Evolutionary conservation across 1,140 invertebrate genomes (phyloP).

Genomic region (Bradynema listronoti): DNA sequence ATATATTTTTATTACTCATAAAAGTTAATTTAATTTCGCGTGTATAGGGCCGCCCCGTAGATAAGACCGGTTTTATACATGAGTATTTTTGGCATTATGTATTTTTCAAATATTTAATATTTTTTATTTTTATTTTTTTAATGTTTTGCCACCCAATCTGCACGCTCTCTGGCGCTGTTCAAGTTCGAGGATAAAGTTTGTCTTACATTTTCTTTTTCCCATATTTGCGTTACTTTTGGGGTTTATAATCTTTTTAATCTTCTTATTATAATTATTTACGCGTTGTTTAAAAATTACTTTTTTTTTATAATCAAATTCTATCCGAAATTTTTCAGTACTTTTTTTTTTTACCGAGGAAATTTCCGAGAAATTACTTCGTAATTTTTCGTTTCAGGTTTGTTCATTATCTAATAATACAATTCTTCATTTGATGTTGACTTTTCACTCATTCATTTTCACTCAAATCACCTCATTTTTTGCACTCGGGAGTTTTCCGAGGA

Average conservation of each 20-base stretch:
- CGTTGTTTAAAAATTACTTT: too few relatives aligned
- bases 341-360: conserved; percentile 60
- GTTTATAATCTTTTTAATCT: background rate
- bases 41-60: conserved; percentile 75
- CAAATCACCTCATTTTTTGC: too few relatives aligned
- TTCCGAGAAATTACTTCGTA: conserved; percentile 25
- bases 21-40: conserved; percentile 92
- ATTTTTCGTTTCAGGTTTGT: conserved; percentile 41
- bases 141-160: conserved; percentile 77
- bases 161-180: conserved; percentile 77
- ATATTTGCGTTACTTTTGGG: conserved; percentile 67
- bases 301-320: background rate
- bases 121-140: too few relatives aligned
- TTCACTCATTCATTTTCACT: too few relatives aligned
- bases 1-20: too few relatives aligned
- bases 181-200: conserved; percentile 65
- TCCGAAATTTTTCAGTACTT: conserved; percentile 12
- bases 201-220: conserved; percentile 66
- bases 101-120: too few relatives aligned
- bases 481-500: too few relatives aligned
- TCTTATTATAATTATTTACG: background rate
- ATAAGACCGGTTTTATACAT: conserved; percentile 76
- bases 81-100: conserved; percentile 91
- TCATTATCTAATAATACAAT: too few relatives aligned
- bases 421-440: too few relatives aligned